Evolutionary conservation across 2,888 invertebrate species (phyloP).

Genomic region (Melanargia galathea): DNA sequence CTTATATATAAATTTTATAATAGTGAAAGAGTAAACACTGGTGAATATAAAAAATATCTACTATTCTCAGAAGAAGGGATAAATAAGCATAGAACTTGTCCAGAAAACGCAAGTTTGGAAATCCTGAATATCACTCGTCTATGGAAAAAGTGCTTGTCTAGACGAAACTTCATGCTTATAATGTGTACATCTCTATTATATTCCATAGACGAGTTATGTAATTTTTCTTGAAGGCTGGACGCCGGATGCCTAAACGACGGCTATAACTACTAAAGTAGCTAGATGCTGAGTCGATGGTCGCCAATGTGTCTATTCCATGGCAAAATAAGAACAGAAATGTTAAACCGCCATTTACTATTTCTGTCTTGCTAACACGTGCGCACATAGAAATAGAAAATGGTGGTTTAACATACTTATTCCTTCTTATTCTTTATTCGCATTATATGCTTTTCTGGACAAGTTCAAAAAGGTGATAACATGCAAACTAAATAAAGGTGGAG

Average conservation of each 20-base stretch:
- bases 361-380: too few species aligned
- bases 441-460: slow-evolving; percentile 9
- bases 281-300: too few species aligned
- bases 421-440: too few species aligned
- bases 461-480: slow-evolving; percentile 35
- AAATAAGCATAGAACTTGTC: background rate
- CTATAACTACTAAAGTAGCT: too few species aligned
- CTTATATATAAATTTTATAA: background rate
- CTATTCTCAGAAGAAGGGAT: background rate
- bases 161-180: background rate
- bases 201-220: slow-evolving; percentile 1
- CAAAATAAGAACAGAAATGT: too few species aligned
- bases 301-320: too few species aligned
- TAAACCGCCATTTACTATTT: too few species aligned
- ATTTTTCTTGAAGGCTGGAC: background rate
- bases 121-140: background rate
- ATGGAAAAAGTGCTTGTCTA: background rate
- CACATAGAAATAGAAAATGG: too few species aligned
- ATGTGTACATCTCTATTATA: background rate
- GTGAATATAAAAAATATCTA: background rate
- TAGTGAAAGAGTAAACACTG: background rate
- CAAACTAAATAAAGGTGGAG: slow-evolving; percentile 37
- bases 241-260: too few species aligned
- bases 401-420: too few species aligned
- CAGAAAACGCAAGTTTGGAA: background rate